A percentile compares a stretch with the other conserved stretches of the same genome.
These are phyloP conservation scores for Mactra quadrangularis DNA, from an alignment of 1,140 invertebrate species.

Conservation along the genomic window DNA sequence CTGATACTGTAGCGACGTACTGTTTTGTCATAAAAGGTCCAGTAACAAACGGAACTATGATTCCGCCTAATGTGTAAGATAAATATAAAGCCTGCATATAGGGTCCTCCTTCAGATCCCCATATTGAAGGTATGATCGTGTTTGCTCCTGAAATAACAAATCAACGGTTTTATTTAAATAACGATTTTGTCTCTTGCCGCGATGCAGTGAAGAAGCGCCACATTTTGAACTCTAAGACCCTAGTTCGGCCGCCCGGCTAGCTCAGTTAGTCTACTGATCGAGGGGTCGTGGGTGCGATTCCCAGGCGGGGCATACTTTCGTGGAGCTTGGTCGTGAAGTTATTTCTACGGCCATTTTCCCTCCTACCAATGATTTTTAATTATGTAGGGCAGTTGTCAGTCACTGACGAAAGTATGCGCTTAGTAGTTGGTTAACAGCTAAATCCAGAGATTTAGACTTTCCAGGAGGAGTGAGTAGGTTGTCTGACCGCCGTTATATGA, in stretches of 20 bases:
- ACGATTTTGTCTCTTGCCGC: neutral
- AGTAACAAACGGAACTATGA: slow-evolving; percentile 54
- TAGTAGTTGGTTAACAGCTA: too few species aligned
- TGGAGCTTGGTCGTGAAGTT: too few species aligned
- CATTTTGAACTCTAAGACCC: neutral
- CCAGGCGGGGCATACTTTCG: neutral
- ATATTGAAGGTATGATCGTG: slow-evolving; percentile 82
- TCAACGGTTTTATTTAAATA: neutral
- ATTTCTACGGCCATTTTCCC: too few species aligned
- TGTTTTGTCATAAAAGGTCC: slow-evolving; percentile 49
- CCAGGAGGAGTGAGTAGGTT: too few species aligned
- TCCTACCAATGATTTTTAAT: too few species aligned
- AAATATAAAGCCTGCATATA: slow-evolving; percentile 62
- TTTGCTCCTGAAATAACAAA: slow-evolving; percentile 80
- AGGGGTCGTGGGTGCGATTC: too few species aligned
- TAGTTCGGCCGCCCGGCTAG: neutral
- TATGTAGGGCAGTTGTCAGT: too few species aligned
- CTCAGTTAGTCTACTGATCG: too few species aligned
- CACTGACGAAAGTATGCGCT: too few species aligned
- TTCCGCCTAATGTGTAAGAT: slow-evolving; percentile 51
- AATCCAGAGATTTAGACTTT: too few species aligned
- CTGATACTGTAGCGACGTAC: too few species aligned
- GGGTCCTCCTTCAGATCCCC: slow-evolving; percentile 80
- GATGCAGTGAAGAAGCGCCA: neutral
- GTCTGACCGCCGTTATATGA: too few species aligned